A percentile compares a stretch with the other conserved stretches of the same genome.
phyloP scores from a whole-genome alignment of 2,113 vertebrate genomes.

The Hyla sarda region DNA sequence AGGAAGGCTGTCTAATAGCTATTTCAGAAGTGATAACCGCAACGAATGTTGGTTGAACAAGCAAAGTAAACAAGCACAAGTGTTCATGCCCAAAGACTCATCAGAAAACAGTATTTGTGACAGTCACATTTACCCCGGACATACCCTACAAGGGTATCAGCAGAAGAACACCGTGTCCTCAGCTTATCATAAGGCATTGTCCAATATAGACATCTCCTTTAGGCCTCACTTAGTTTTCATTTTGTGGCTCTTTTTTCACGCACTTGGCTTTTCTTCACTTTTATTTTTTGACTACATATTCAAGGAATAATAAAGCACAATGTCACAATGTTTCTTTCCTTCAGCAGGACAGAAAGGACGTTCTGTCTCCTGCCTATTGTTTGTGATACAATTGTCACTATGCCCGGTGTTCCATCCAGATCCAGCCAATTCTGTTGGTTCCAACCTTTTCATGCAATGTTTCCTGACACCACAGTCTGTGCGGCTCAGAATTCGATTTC shows the following conservation, averaged over 20 bases:
- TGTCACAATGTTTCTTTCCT: background rate
- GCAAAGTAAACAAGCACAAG: too few species aligned
- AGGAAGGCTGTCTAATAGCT: too few species aligned
- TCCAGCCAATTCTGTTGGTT: constrained; percentile 27
- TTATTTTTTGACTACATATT: background rate
- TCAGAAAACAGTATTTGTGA: too few species aligned
- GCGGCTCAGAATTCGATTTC: background rate
- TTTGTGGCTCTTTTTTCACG: background rate
- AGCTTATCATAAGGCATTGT: too few species aligned
- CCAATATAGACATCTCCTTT: too few species aligned
- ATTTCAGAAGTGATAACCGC: too few species aligned
- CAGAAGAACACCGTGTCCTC: too few species aligned
- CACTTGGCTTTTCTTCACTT: background rate
- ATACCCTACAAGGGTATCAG: too few species aligned
- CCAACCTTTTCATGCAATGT: constrained; percentile 7
- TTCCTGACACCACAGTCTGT: constrained; percentile 22
- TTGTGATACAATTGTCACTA: background rate
- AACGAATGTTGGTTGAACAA: too few species aligned
- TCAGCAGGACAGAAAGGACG: background rate
- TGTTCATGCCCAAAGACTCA: too few species aligned
- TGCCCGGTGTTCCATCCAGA: constrained; percentile 12
- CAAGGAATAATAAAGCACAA: background rate
- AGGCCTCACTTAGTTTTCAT: background rate
- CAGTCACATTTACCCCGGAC: too few species aligned
- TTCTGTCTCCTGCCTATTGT: constrained; percentile 23